Conservation (phyloP, 2,888 invertebrate species). For the Dicycla oo region DNA sequence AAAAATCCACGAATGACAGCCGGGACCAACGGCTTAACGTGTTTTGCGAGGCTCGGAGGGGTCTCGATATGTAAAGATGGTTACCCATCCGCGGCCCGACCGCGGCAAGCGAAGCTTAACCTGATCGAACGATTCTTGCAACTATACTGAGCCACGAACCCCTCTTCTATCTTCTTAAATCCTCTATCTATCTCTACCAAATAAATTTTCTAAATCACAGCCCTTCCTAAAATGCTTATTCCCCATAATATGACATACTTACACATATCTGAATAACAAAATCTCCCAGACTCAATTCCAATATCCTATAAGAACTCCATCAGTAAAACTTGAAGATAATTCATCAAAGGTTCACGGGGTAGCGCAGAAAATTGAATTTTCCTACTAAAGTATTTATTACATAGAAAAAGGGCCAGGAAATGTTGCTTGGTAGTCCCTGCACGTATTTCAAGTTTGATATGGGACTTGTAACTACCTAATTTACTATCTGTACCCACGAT, state of each 20-base stretch:
- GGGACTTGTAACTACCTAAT: conserved; percentile 22
- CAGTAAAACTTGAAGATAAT: conserved; percentile 43
- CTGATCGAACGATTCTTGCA: no score
- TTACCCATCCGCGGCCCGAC: no score
- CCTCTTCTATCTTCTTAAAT: no score
- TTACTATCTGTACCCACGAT: background rate
- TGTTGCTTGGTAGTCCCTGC: conserved; percentile 19
- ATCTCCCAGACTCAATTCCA: conserved; percentile 39
- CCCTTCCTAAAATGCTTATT: background rate
- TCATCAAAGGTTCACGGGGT: conserved; percentile 56
- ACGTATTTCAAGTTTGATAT: conserved; percentile 43
- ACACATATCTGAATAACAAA: conserved; percentile 5
- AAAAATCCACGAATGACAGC: no score
- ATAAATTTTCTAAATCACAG: background rate
- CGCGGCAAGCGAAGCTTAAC: no score
- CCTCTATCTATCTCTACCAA: no score
- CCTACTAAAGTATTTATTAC: conserved; percentile 51
- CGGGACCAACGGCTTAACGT: no score
- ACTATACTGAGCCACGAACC: no score
- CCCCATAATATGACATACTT: background rate
- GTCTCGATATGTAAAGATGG: no score
- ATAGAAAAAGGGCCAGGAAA: conserved; percentile 22
- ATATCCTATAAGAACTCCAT: conserved; percentile 23
- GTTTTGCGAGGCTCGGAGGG: no score
- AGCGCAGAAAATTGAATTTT: conserved; percentile 59